Percentiles rank a stretch among this genome's conserved stretches.
These are phyloP conservation scores for Drosophila mauritiana DNA, from an alignment of 1,140 invertebrate genomes.

Conservation along the genomic window DNA sequence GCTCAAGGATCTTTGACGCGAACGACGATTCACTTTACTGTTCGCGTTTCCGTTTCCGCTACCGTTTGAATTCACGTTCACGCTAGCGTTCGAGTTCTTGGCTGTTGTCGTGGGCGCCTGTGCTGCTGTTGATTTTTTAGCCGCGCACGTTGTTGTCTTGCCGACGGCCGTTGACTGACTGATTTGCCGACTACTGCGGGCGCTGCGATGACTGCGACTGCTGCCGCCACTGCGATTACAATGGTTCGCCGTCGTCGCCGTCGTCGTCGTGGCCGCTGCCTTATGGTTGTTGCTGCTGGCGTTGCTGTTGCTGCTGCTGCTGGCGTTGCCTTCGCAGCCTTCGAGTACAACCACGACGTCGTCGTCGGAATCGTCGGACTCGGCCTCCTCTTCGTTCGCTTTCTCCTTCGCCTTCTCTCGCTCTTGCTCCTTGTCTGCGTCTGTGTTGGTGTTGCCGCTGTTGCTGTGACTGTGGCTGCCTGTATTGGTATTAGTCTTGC, in stretches of 20 bases:
- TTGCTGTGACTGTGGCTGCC: neutral
- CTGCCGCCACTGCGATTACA: constrained; percentile 56
- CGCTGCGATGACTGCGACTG: constrained; percentile 70
- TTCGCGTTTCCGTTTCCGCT: constrained; percentile 85
- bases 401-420: constrained; percentile 50
- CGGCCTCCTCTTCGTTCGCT: constrained; percentile 44
- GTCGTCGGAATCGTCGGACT: constrained; percentile 72
- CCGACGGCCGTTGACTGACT: constrained; percentile 83
- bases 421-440: constrained; percentile 26
- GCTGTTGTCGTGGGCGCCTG: constrained; percentile 6
- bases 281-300: constrained; percentile 44
- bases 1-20: constrained; percentile 75
- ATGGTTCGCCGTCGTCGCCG: constrained; percentile 27
- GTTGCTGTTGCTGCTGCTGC: constrained; percentile 34
- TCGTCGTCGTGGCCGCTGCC: constrained; percentile 22
- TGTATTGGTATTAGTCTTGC: constrained; percentile 20
- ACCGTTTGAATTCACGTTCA: constrained; percentile 21
- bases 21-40: constrained; percentile 85
- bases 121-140: constrained; percentile 63
- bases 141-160: constrained; percentile 84
- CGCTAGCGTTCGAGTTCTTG: constrained; percentile 17
- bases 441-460: constrained; percentile 7
- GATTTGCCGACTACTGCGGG: constrained; percentile 75
- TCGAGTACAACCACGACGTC: constrained; percentile 76
- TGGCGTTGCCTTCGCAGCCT: constrained; percentile 59